Conservation (phyloP, 2,113 vertebrate species). For the Blennius ocellaris region DNA sequence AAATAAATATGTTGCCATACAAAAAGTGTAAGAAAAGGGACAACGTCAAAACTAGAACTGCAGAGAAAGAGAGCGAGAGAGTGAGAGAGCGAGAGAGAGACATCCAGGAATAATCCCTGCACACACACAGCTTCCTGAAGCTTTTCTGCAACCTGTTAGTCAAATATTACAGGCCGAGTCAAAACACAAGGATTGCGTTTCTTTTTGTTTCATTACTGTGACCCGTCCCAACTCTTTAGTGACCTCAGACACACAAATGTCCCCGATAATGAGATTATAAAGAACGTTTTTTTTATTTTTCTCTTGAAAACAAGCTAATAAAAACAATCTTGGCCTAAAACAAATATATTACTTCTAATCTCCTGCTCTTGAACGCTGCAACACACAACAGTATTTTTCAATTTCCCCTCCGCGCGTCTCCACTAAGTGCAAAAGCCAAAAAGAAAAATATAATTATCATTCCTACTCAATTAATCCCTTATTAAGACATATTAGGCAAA, state of each 20-base stretch:
- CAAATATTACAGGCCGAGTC: slow-evolving; percentile 39
- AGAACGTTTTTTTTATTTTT: slow-evolving; percentile 38
- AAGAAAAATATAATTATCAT: slow-evolving; percentile 60
- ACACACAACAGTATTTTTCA: slow-evolving; percentile 52
- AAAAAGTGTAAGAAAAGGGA: slow-evolving; percentile 83
- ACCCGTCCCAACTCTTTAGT: slow-evolving; percentile 54
- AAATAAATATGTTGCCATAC: slow-evolving; percentile 85
- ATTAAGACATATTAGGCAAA: slow-evolving; percentile 81
- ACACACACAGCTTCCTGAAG: slow-evolving; percentile 20
- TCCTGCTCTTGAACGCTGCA: slow-evolving; percentile 42
- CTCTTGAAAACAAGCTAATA: slow-evolving; percentile 51
- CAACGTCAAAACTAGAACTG: slow-evolving; percentile 63
- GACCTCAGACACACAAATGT: slow-evolving; percentile 36
- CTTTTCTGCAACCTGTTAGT: slow-evolving; percentile 25
- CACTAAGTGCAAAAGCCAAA: slow-evolving; percentile 54
- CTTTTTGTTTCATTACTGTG: slow-evolving; percentile 10
- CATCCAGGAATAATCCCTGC: slow-evolving; percentile 30
- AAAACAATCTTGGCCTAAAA: slow-evolving; percentile 59
- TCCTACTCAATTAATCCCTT: slow-evolving; percentile 64
- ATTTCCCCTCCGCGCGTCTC: slow-evolving; percentile 38
- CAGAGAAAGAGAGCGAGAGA: slow-evolving; percentile 61
- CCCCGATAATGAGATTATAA: slow-evolving; percentile 34
- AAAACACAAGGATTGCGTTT: slow-evolving; percentile 20
- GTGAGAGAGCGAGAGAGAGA: slow-evolving; percentile 33
- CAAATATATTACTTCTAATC: slow-evolving; percentile 64